phyloP scores from a whole-genome alignment of 2,888 invertebrate genomes.

The Asteroscopus sphinx region DNA sequence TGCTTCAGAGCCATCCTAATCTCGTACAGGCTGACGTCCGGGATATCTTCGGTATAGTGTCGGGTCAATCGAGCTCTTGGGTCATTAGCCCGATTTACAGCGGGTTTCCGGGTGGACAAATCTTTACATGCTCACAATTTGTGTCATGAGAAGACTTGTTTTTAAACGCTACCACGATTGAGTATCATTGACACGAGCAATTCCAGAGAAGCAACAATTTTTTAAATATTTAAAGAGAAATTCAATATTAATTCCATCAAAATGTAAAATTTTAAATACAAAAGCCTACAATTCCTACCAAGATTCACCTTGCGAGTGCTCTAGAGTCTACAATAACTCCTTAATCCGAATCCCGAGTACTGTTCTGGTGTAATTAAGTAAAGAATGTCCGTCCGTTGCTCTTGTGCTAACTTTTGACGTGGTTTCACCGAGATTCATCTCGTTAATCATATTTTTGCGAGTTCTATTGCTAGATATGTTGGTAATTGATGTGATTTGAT shows the following conservation, averaged over 20 bases:
- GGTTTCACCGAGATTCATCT: slow-evolving; percentile 30
- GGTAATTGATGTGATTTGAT: slow-evolving; percentile 30
- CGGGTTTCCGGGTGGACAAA: too few species aligned
- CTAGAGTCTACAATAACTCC: slow-evolving; percentile 26
- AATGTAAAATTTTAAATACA: slow-evolving; percentile 1
- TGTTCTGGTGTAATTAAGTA: slow-evolving; percentile 45
- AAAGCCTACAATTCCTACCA: slow-evolving; percentile 13
- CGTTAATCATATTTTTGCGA: slow-evolving; percentile 44
- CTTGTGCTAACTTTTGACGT: slow-evolving; percentile 41
- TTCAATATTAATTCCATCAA: slow-evolving; percentile 11
- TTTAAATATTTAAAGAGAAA: slow-evolving; percentile 9
- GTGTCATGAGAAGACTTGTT: too few species aligned
- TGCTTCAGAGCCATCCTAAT: too few species aligned
- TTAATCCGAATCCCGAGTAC: slow-evolving; percentile 23
- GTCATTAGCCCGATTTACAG: too few species aligned
- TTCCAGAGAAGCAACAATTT: not conserved
- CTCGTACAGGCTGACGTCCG: too few species aligned
- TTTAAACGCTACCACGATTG: too few species aligned
- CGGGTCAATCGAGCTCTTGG: too few species aligned
- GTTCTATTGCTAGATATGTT: slow-evolving; percentile 17
- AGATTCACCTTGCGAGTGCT: slow-evolving; percentile 23
- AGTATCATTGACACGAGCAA: too few species aligned
- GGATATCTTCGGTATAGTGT: too few species aligned
- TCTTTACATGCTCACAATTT: too few species aligned
- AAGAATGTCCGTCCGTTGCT: slow-evolving; percentile 33